phyloP scores from a whole-genome alignment of 2,888 invertebrate species.

The Syrista parreyssii region DNA sequence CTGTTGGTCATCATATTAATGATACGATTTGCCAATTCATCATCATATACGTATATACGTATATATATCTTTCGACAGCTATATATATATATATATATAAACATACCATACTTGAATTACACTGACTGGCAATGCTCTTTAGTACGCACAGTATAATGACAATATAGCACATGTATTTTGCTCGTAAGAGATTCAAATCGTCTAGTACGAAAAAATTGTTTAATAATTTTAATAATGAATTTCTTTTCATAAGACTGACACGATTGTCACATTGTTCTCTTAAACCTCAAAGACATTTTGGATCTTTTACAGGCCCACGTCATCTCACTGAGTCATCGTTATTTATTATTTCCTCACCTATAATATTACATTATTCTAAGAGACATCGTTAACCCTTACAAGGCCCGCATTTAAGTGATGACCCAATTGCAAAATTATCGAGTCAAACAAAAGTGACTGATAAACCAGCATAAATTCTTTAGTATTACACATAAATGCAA shows the following conservation, averaged over 20 bases:
- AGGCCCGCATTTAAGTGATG: neutral
- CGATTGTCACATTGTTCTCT: no score
- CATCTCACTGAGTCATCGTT: neutral
- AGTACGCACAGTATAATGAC: neutral
- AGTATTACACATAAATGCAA: neutral
- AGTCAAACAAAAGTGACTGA: neutral
- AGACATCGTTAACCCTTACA: neutral
- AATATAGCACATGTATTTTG: neutral
- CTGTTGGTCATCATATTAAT: neutral
- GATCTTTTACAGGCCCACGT: neutral
- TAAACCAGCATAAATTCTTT: neutral
- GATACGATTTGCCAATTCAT: neutral
- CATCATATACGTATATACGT: conserved; percentile 5
- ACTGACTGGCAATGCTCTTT: neutral
- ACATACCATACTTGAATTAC: neutral
- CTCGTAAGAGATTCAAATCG: neutral
- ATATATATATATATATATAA: conserved; percentile 6
- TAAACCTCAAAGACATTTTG: neutral
- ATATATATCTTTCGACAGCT: no score
- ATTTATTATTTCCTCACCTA: neutral
- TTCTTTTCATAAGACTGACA: neutral
- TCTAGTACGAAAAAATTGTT: neutral
- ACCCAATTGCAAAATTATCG: neutral
- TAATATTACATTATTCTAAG: neutral
- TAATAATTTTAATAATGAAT: neutral